Base-by-base conservation (phyloP, 2,113 vertebrate genomes). In the Urocitellus parryii region DNA sequence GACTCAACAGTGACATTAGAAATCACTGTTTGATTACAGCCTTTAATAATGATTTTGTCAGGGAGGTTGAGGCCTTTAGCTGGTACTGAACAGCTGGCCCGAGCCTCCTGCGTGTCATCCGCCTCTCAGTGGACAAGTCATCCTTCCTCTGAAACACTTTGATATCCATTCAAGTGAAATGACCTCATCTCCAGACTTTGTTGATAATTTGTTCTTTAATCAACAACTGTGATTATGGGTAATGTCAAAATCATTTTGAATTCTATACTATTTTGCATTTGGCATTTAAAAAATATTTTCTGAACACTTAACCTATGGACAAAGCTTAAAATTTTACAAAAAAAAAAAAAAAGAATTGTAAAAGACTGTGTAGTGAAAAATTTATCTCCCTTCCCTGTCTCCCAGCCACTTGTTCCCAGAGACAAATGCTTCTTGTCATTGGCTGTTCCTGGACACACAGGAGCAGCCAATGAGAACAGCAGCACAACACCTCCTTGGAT, bases 221-320 rank as follows among this genome's bases (percentile, higher is more conserved):
- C 20, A 84, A 83, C 7, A 80, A 5, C 22, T 34, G 27, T n/a
- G 76, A 27, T 72, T 48, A 24, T 37, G 53, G 56, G 37, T 53
- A 80, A 91, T 24, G 82, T 80, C 74, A 20, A 34, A 81, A 76
- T 72, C 29, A 88, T 39, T 92, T 45, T 90, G 78, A 86, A 73
- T 87, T 88, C 32, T 73, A 42, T 73, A 8, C 17, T 84, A 77
- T 77, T 74, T 92, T 72, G 22, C 20, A 39, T 45, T 88, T 85
- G 85, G 20, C 14, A 67, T 81, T 90, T 25, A 70, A 91, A 91
- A 94, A 53, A n/a, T 42, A 32, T 48, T 56, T 37, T 88, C 61
- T 85, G n/a, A 85, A 42, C 56, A 11, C 2, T 0, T 89, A 68
- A 42, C 58, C 39, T 20, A 34, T 74, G 56, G 45, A 56, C 51